Evolutionary conservation across 2,797 vertebrate genomes (phyloP).

Genomic region (Phataginus tetradactyla): DNA sequence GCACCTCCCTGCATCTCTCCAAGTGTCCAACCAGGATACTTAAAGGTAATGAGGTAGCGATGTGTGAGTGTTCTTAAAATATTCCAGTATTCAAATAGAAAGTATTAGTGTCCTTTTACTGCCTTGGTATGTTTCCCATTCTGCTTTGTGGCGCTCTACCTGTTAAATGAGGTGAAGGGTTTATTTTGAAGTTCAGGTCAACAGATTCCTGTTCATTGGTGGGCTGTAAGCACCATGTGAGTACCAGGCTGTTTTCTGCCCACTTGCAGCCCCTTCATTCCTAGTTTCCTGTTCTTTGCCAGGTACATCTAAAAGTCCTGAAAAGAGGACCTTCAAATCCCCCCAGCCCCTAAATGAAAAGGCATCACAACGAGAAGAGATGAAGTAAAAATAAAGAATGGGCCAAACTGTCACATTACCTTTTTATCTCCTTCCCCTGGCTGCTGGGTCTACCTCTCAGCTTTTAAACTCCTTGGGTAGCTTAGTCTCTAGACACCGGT

Average conservation of each 20-base stretch:
- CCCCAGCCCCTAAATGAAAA: background rate
- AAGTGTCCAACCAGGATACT: background rate
- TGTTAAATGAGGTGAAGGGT: background rate
- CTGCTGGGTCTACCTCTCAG: background rate
- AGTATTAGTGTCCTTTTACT: background rate
- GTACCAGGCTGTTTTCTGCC: background rate
- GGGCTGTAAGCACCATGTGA: background rate
- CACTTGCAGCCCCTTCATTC: conserved; percentile 3
- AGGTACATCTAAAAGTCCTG: background rate
- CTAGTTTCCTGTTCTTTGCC: background rate
- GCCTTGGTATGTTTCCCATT: background rate
- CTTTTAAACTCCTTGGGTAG: background rate
- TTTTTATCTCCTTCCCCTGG: background rate
- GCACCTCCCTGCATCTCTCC: background rate
- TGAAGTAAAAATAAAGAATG: background rate
- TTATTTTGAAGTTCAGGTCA: conserved; percentile 40
- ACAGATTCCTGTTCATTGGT: conserved; percentile 40
- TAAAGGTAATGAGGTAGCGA: background rate
- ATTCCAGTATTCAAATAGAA: background rate
- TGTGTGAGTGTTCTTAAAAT: background rate
- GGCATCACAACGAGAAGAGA: background rate
- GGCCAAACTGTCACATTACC: background rate
- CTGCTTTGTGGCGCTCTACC: background rate
- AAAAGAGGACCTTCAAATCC: background rate
- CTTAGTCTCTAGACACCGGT: background rate